Percentiles rank a stretch among this genome's conserved stretches.
These are phyloP conservation scores for Greenwoodochromis staneri DNA, from an alignment of 2,113 vertebrate species.

Conservation along the genomic window DNA sequence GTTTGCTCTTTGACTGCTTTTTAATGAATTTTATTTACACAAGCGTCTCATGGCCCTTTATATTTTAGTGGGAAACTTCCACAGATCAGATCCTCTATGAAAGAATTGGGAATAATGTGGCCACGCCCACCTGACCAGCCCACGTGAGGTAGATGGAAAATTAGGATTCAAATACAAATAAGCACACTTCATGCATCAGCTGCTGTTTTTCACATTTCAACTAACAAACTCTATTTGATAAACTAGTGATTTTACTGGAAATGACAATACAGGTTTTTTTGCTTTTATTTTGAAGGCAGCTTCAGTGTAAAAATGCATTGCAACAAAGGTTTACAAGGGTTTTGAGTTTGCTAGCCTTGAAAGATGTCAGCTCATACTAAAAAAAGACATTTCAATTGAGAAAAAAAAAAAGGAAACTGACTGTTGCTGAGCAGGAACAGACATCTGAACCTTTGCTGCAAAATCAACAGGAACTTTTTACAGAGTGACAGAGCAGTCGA, in stretches of 20 bases:
- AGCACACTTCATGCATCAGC: not conserved
- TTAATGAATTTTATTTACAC: not conserved
- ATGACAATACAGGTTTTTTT: not conserved
- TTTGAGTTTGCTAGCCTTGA: not conserved
- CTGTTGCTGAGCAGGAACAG: not conserved
- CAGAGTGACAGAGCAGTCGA: not conserved
- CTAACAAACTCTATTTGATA: not conserved
- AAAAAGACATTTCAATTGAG: not conserved
- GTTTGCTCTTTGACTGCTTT: accelerated
- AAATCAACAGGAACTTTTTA: not conserved
- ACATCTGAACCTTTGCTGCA: not conserved
- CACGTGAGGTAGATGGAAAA: accelerated
- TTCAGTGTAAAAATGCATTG: not conserved
- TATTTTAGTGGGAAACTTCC: not conserved
- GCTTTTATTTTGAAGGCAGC: not conserved
- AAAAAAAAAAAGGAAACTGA: not conserved
- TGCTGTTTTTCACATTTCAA: not conserved
- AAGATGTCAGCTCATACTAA: not conserved
- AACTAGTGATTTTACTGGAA: not conserved
- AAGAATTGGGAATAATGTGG: not conserved
- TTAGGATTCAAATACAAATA: not conserved
- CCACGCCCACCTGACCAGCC: not conserved
- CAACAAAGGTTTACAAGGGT: not conserved
- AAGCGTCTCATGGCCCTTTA: accelerated
- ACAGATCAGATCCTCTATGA: not conserved